A percentile compares a stretch with the other conserved stretches of the same genome.
Conservation (phyloP, 2,888 invertebrate genomes). For the Gasteruption jaculator region DNA sequence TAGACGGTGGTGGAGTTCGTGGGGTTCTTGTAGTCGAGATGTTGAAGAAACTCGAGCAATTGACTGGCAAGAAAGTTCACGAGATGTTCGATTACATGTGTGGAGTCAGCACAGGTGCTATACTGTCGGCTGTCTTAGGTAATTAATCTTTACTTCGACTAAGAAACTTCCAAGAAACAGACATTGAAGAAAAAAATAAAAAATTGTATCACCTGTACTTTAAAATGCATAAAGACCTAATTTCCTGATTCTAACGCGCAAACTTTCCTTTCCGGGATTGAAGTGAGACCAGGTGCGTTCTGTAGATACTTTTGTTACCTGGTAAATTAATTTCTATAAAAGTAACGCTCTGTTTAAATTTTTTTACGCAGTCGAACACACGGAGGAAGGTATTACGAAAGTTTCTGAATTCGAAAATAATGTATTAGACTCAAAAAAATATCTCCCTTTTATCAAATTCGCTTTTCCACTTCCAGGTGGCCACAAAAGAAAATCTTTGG, state of each 20-base stretch:
- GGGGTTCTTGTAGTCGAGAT: constrained; percentile 84
- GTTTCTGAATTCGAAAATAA: too few relatives aligned
- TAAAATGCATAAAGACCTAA: too few relatives aligned
- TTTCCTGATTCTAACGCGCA: too few relatives aligned
- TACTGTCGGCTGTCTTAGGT: constrained; percentile 72
- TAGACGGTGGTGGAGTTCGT: constrained; percentile 88
- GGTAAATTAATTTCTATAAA: not conserved
- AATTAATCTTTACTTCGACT: constrained; percentile 27
- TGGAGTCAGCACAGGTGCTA: constrained; percentile 81
- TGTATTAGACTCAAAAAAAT: too few relatives aligned
- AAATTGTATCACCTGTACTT: not conserved
- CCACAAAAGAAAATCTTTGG: constrained; percentile 56
- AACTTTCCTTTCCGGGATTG: too few relatives aligned
- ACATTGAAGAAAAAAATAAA: too few relatives aligned
- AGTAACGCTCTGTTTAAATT: constrained; percentile 1
- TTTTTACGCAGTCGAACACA: too few relatives aligned
- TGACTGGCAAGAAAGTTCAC: constrained; percentile 64
- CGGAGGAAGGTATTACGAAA: too few relatives aligned
- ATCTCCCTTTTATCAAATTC: too few relatives aligned
- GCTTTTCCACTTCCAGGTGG: constrained; percentile 50
- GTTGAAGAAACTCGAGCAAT: constrained; percentile 70
- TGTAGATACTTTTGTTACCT: constrained; percentile 10
- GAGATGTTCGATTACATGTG: constrained; percentile 85
- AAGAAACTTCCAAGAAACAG: not conserved
- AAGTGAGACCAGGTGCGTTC: too few relatives aligned